Evolutionary conservation across 2,113 vertebrate genomes (phyloP), one percentile per base, ranked within the genome.

Genomic region (Meles meles): DNA sequence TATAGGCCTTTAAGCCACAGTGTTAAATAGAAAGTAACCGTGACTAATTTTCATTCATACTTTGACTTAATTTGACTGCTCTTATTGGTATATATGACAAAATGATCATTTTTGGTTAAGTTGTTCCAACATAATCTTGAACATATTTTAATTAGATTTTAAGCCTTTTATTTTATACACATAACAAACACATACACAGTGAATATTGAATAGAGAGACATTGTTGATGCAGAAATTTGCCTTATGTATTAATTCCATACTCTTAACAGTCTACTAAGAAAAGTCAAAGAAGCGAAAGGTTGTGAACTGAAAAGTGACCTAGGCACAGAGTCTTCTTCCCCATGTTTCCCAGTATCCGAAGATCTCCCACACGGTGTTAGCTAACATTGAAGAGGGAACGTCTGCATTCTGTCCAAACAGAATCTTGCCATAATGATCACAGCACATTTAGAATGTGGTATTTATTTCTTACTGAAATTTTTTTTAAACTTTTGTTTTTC

Each of bases 11-110:
- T 93, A 94, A 95, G 57, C 76, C 72, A 39, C 61, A 17, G 55
- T 93, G 39, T 88, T 97, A 95, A 74, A 39, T 59, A 89, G 80
- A 91, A 94, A 92, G 89, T 77, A 80, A 65, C 79, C 67, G 76
- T 83, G 69, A n/a, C 42, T 94, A 76, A 84, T 94, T 87, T 94
- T 91, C 42, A 81, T 79, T 96, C 79, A 93, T 7, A 86, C 59
- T 93, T 94, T 96, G 49, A 94, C 29, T 77, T 94, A 74, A 92
- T 88, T 96, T 90, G 27, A 97, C 44, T 57, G 17, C 8, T 89
- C 44, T 93, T 95, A 7, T 61, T 97, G 65, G 23, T 89, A 86
- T 93, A 96, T 86, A 79, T 91, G 79, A 69, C 34, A 93, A 95
- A 87, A 79, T 89, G 9, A 76, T 80, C 14, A 83, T 95, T 96